These are phyloP conservation scores for Drosophila birchii DNA, from an alignment of 2,888 invertebrate species.

Conservation along the genomic window DNA sequence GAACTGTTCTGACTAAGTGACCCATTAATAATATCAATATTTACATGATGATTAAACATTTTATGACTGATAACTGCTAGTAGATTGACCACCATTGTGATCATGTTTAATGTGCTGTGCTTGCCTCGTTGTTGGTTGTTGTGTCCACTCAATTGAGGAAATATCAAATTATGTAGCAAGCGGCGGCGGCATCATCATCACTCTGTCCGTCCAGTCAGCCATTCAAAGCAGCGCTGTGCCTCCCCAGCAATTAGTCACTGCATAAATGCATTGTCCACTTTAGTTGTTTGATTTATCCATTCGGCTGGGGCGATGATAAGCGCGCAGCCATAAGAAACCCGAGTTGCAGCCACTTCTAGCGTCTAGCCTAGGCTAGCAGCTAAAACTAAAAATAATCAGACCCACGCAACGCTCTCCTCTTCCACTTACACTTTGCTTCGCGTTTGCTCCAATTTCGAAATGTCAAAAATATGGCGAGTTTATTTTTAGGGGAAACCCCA, in stretches of 20 bases:
- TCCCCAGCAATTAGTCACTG: slow-evolving; percentile 65
- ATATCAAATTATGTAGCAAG: slow-evolving; percentile 82
- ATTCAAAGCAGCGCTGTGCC: slow-evolving; percentile 49
- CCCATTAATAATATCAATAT: not conserved
- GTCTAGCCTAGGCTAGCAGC: not conserved
- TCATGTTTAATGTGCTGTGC: slow-evolving; percentile 5
- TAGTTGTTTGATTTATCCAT: slow-evolving; percentile 35
- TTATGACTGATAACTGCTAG: slow-evolving; percentile 7
- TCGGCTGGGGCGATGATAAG: slow-evolving; percentile 21
- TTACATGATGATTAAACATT: not conserved
- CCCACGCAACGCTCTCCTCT: slow-evolving; percentile 70
- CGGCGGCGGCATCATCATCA: slow-evolving; percentile 46
- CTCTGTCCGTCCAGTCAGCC: slow-evolving; percentile 24
- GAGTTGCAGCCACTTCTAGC: slow-evolving; percentile 15
- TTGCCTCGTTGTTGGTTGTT: slow-evolving; percentile 17
- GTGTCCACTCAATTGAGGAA: slow-evolving; percentile 82
- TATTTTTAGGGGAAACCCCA: slow-evolving; percentile 32
- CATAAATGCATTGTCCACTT: slow-evolving; percentile 36
- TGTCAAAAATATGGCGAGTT: slow-evolving; percentile 46
- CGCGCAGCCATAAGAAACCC: not conserved
- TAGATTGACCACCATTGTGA: slow-evolving; percentile 14
- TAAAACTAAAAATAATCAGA: slow-evolving; percentile 60
- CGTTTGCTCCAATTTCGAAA: slow-evolving; percentile 74
- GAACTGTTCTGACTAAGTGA: not conserved
- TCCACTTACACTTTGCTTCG: slow-evolving; percentile 4